Conservation (phyloP, 2,113 vertebrate genomes). For the Macheiramphus alcinus region DNA sequence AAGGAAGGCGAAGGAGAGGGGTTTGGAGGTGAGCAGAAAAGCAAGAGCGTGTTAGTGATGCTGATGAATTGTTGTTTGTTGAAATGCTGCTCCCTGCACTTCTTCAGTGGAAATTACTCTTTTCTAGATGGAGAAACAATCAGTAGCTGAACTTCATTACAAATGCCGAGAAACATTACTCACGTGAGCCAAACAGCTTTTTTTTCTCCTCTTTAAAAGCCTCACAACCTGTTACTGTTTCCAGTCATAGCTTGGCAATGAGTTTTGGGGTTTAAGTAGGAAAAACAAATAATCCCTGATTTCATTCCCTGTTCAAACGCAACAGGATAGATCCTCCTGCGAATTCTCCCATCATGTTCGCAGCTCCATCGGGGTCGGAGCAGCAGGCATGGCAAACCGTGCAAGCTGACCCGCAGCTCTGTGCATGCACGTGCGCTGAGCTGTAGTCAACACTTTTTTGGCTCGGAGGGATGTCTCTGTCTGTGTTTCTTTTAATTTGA, state of each 20-base stretch:
- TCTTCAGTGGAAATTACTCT: neutral
- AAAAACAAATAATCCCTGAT: neutral
- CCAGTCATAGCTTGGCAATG: neutral
- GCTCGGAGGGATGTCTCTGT: neutral
- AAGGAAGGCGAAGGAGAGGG: neutral
- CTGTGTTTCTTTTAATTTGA: neutral
- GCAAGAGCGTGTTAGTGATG: neutral
- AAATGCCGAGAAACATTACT: neutral
- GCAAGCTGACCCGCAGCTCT: neutral
- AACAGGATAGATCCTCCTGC: neutral
- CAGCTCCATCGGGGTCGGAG: accelerated
- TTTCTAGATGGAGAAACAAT: neutral
- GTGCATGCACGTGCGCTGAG: neutral
- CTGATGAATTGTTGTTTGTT: neutral
- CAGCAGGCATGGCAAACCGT: neutral
- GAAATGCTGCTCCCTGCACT: neutral
- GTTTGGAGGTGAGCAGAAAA: neutral
- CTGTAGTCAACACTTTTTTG: neutral
- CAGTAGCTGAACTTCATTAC: neutral
- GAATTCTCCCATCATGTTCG: neutral
- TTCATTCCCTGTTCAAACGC: neutral
- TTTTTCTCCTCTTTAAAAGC: neutral
- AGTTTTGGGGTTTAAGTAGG: neutral
- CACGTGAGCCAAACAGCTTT: neutral
- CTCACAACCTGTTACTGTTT: neutral